Percentiles rank a stretch among this genome's conserved stretches.
Conservation (phyloP, 2,113 vertebrate genomes). For the Aegotheles bennettii region DNA sequence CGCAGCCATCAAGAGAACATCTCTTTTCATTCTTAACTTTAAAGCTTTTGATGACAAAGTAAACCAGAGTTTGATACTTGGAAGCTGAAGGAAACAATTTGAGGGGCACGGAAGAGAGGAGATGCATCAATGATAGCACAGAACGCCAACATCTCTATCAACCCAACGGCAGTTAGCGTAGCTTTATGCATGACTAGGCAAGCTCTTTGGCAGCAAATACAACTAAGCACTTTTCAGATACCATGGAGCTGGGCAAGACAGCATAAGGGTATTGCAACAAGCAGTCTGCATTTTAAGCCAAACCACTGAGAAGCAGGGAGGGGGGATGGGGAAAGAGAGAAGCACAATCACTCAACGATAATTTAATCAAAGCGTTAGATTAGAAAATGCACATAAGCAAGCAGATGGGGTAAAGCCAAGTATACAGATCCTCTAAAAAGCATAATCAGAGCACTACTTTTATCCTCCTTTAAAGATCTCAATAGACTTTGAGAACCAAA, state of each 20-base stretch:
- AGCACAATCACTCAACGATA: background rate
- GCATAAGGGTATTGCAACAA: background rate
- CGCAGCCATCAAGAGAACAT: background rate
- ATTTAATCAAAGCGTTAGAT: background rate
- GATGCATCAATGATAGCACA: background rate
- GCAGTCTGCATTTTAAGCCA: background rate
- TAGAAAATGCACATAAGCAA: background rate
- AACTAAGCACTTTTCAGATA: conserved; percentile 1
- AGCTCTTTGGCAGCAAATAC: conserved; percentile 22
- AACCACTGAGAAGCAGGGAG: background rate
- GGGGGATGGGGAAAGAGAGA: background rate
- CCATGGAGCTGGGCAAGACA: background rate
- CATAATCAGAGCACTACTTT: background rate
- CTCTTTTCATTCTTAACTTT: background rate
- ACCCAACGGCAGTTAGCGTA: background rate
- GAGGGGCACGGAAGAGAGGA: background rate
- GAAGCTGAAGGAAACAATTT: background rate
- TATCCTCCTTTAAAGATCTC: background rate
- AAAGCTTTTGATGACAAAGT: background rate
- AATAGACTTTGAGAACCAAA: background rate
- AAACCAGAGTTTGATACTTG: background rate
- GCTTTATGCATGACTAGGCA: conserved; percentile 38
- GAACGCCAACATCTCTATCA: background rate
- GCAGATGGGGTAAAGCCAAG: fast-evolving
- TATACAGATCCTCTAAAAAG: background rate